Conservation (phyloP, 2,797 vertebrate genomes). For the Staurois parvus region DNA sequence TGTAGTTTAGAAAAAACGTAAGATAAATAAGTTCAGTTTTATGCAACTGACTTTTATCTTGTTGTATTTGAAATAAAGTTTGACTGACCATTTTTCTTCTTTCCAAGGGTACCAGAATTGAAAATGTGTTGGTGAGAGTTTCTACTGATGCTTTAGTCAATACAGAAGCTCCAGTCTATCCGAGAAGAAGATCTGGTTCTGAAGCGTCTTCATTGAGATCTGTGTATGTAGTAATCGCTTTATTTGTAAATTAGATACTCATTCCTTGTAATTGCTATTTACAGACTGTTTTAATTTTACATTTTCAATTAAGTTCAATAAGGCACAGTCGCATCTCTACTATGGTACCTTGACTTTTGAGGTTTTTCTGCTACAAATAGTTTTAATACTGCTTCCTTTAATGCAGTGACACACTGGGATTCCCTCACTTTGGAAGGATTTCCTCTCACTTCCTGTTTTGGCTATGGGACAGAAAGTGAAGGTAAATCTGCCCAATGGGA, state of each 20-base stretch:
- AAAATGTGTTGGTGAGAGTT: constrained; percentile 54
- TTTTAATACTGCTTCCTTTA: not conserved
- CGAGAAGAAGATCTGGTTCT: constrained; percentile 70
- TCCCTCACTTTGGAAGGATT: too few relatives aligned
- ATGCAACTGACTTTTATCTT: too few relatives aligned
- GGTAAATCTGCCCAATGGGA: too few relatives aligned
- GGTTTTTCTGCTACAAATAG: too few relatives aligned
- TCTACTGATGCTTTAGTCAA: constrained; percentile 73
- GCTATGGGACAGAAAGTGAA: too few relatives aligned
- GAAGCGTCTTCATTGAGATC: constrained; percentile 69
- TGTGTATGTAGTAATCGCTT: constrained; percentile 73
- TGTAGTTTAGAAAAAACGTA: too few relatives aligned
- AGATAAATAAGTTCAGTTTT: too few relatives aligned
- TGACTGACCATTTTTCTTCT: not conserved
- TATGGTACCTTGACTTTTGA: not conserved
- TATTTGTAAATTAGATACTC: not conserved
- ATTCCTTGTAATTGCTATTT: not conserved
- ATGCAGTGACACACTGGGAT: not conserved
- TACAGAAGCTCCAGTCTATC: constrained; percentile 72
- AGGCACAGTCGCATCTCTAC: not conserved
- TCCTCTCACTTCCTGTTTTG: too few relatives aligned
- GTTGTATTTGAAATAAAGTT: too few relatives aligned
- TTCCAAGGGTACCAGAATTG: constrained; percentile 13
- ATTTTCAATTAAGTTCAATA: not conserved
- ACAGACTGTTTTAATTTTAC: too few relatives aligned